Conservation (phyloP, 1,140 invertebrate genomes). For the Bombus polaris region DNA sequence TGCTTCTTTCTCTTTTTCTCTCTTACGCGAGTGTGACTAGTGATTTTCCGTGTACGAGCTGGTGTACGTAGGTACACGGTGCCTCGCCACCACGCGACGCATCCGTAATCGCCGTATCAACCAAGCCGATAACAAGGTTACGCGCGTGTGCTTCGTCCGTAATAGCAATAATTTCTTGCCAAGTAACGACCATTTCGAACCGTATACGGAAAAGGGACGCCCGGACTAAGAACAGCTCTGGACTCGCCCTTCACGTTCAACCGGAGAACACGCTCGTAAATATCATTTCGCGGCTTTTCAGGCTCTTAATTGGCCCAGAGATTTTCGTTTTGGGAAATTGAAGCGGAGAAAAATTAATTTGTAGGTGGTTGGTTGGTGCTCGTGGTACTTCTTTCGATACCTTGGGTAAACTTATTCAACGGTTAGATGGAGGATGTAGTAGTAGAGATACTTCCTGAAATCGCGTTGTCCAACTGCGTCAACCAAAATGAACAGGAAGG, state of each 20-base stretch:
- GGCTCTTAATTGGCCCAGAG: background rate
- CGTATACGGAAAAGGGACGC: conserved; percentile 8
- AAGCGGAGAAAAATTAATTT: background rate
- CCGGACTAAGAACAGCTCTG: background rate
- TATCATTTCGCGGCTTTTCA: background rate
- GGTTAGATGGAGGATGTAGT: too few relatives aligned
- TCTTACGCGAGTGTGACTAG: background rate
- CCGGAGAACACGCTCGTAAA: background rate
- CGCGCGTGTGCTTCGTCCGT: conserved; percentile 26
- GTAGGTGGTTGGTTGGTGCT: background rate
- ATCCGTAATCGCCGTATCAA: conserved; percentile 28
- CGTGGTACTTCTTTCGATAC: background rate
- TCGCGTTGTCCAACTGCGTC: too few relatives aligned
- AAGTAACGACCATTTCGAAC: conserved; percentile 37
- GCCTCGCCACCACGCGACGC: conserved; percentile 16
- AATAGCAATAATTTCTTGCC: conserved; percentile 57
- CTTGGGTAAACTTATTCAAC: background rate
- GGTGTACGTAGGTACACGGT: background rate
- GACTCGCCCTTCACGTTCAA: background rate
- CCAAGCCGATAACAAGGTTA: conserved; percentile 51
- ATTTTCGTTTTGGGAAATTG: background rate
- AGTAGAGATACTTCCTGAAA: too few relatives aligned
- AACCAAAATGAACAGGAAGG: too few relatives aligned
- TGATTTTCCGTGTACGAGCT: background rate
- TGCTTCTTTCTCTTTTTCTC: background rate